phyloP scores from a whole-genome alignment of 2,888 invertebrate genomes.

The Noctua pronuba region DNA sequence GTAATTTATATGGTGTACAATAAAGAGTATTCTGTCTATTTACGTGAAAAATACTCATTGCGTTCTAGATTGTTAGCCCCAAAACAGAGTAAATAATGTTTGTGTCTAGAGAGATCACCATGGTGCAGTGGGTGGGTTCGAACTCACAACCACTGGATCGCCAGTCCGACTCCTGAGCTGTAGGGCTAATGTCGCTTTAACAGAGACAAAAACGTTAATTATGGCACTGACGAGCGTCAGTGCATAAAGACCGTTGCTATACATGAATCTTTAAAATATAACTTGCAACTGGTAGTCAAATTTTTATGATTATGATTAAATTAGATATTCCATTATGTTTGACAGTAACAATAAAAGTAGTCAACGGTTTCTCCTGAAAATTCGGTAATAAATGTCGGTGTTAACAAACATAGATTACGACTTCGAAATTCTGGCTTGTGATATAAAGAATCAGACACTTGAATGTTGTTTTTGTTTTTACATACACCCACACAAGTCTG shows the following conservation, averaged over 20 bases:
- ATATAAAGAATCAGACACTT: constrained; percentile 19
- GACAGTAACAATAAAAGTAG: not conserved
- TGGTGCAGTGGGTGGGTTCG: constrained; percentile 47
- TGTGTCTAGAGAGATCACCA: constrained; percentile 44
- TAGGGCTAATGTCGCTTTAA: constrained; percentile 51
- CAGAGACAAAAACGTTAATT: constrained; percentile 50
- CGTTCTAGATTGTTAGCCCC: constrained; percentile 21
- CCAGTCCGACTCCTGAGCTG: constrained; percentile 49
- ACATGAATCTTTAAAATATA: constrained; percentile 17
- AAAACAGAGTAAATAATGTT: constrained; percentile 31
- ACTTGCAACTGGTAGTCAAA: not conserved
- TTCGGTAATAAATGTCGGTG: constrained; percentile 30
- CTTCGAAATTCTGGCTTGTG: constrained; percentile 26
- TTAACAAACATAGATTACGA: constrained; percentile 15
- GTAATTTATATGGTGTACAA: constrained; percentile 40
- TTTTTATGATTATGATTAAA: not conserved
- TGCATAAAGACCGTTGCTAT: not conserved
- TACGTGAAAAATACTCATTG: constrained; percentile 39
- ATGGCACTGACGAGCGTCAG: constrained; percentile 30
- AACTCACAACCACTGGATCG: constrained; percentile 55
- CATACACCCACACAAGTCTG: constrained; percentile 24
- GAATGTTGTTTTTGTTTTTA: constrained; percentile 42
- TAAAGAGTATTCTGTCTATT: constrained; percentile 14
- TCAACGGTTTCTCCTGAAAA: constrained; percentile 9
- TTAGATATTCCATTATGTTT: not conserved